These are phyloP conservation scores for Nemurella pictetii DNA, from an alignment of 2,888 invertebrate genomes.

Conservation along the genomic window DNA sequence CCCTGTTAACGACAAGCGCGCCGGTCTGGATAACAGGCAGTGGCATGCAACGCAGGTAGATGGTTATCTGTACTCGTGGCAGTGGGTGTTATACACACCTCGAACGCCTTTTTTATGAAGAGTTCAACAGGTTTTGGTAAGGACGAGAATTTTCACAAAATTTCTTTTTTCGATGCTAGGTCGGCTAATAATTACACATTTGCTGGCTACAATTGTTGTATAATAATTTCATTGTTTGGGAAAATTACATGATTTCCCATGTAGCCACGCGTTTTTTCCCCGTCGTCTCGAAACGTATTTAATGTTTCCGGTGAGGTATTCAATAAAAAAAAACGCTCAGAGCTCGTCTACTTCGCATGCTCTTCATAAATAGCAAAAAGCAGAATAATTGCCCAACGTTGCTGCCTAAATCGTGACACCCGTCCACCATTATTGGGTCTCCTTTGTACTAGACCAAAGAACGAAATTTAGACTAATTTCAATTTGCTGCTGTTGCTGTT, in stretches of 20 bases:
- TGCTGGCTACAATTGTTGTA: neutral
- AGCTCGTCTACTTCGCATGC: neutral
- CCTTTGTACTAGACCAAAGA: neutral
- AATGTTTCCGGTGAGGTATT: neutral
- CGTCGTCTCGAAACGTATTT: neutral
- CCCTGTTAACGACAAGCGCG: slow-evolving; percentile 2
- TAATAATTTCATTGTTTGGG: slow-evolving; percentile 5
- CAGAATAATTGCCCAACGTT: neutral
- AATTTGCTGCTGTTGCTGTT: neutral
- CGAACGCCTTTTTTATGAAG: slow-evolving; percentile 4
- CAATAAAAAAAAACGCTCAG: neutral
- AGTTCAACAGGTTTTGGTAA: slow-evolving; percentile 21
- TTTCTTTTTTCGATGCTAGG: neutral
- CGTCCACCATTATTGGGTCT: neutral
- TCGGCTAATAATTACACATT: neutral
- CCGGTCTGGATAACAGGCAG: neutral
- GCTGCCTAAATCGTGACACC: neutral
- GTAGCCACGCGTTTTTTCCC: neutral
- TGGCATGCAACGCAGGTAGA: neutral
- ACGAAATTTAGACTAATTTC: neutral
- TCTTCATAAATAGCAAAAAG: neutral
- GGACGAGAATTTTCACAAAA: slow-evolving; percentile 1
- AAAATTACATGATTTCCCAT: slow-evolving; percentile 5
- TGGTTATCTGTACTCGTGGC: neutral
- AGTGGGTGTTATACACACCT: neutral